phyloP scores from a whole-genome alignment of 2,888 invertebrate species.

The Cephus pulcher region DNA sequence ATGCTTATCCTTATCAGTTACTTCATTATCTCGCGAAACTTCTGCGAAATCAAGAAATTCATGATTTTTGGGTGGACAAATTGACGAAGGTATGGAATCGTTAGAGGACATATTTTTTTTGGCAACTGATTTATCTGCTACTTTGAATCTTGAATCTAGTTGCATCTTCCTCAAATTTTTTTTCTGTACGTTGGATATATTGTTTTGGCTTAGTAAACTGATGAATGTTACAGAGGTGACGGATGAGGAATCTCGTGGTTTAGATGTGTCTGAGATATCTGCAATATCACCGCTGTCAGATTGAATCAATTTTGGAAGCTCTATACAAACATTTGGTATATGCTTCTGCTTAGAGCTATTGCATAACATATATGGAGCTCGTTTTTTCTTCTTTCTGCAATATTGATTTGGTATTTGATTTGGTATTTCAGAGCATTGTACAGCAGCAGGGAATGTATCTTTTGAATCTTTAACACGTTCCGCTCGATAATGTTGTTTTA shows the following conservation, averaged over 20 bases:
- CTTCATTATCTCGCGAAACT: not conserved
- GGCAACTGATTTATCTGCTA: not conserved
- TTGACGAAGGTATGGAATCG: not conserved
- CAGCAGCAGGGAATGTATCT: not conserved
- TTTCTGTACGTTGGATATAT: not conserved
- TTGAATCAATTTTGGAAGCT: not conserved
- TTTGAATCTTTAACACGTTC: not conserved
- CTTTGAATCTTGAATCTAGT: not conserved
- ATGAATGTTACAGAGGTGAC: not conserved
- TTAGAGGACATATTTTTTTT: not conserved
- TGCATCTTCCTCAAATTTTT: not conserved
- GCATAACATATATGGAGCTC: not conserved
- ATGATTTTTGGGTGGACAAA: not conserved
- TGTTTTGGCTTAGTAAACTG: not conserved
- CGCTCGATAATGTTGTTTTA: not conserved
- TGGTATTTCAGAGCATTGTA: not conserved
- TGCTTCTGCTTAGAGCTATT: not conserved
- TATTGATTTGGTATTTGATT: not conserved
- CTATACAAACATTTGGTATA: not conserved
- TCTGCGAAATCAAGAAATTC: not conserved
- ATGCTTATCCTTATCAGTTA: not conserved
- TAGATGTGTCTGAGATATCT: not conserved
- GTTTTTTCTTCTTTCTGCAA: not conserved
- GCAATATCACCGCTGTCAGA: conserved; percentile 5
- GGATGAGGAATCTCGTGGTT: not conserved